Evolutionary conservation across 2,888 invertebrate genomes (phyloP), one percentile per base, ranked within the genome.

Genomic region (Mechanitis mazaeus): DNA sequence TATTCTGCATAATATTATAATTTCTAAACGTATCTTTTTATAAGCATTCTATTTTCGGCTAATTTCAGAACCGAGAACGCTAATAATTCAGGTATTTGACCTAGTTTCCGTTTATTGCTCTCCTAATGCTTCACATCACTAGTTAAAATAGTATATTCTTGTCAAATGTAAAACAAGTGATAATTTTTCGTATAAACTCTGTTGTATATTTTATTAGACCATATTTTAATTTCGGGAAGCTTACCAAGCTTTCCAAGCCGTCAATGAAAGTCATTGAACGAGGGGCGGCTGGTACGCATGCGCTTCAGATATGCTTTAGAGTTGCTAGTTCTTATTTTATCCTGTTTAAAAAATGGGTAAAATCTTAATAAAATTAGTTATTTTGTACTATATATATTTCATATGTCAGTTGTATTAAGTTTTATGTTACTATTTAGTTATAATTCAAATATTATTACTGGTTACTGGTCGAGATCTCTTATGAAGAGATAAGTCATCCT

Each of bases 261-360:
- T 75, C 76, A 75, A 80, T 69, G 70, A 72, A 71, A 70, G 79
- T 80, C 86, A 87, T 86, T 85, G 87, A 88, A 78, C 86, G 87
- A 68, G 76, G 20, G 81, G 82, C 81, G 81, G 82, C 75, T 71
- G 77, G 77, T 76, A 76, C 86, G 87, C 87, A 83, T 83, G 87
- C 87, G 86, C 70, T 62, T 58, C 63, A 45, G 54, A 54, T 55
- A 66, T 68, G 67, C 74, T 76, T 62, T 62, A 54, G 76, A 65
- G 75, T 75, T 75, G 70, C 75, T 64, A 69, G 68, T 47, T 47
- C 35, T 9, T 38, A 47, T 9, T 42, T 42, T 9, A 9, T 11
- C 1, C 42, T 3, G 3, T 9, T 5, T 42, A 9, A 7, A 42
- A 9, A 9, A 6, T 35, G 20, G 20, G 20, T 20, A 20, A 20